These are phyloP conservation scores for Gonocerus acuteangulatus DNA, from an alignment of 2,888 invertebrate genomes.

Conservation along the genomic window DNA sequence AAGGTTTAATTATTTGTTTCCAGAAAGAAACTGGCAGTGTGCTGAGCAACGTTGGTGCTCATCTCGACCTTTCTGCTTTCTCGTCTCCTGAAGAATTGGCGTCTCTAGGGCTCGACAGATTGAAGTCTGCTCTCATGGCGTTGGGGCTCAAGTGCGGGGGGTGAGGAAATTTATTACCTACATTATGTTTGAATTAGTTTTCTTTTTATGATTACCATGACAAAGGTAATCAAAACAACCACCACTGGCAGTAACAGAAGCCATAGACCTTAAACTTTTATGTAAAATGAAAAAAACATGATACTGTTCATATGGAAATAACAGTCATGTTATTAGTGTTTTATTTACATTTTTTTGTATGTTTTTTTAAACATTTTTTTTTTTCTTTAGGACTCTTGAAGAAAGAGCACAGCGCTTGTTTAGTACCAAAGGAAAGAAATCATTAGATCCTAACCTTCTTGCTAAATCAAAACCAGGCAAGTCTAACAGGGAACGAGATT, in stretches of 20 bases:
- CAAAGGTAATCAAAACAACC: neutral
- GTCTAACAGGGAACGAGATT: constrained; percentile 53
- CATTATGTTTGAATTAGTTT: too few species aligned
- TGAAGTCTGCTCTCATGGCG: constrained; percentile 95
- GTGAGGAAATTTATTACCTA: constrained; percentile 42
- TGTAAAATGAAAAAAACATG: too few species aligned
- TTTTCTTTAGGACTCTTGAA: constrained; percentile 76
- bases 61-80: constrained; percentile 95
- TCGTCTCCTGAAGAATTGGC: constrained; percentile 96
- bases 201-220: constrained; percentile 13
- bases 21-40: constrained; percentile 90
- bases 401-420: constrained; percentile 94
- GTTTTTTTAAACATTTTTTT: too few species aligned
- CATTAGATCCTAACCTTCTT: constrained; percentile 82
- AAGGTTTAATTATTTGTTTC: too few species aligned
- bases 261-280: too few species aligned
- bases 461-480: constrained; percentile 81
- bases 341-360: too few species aligned
- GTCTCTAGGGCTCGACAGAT: constrained; percentile 88
- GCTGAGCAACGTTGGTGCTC: constrained; percentile 87
- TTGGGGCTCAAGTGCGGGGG: constrained; percentile 96
- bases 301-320: too few species aligned
- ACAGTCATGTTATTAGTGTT: too few species aligned
- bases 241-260: too few species aligned
- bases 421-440: constrained; percentile 89